Percentiles rank a stretch among this genome's conserved stretches.
Conservation (phyloP, 2,797 vertebrate genomes). For the Halcyon leucocephala region DNA sequence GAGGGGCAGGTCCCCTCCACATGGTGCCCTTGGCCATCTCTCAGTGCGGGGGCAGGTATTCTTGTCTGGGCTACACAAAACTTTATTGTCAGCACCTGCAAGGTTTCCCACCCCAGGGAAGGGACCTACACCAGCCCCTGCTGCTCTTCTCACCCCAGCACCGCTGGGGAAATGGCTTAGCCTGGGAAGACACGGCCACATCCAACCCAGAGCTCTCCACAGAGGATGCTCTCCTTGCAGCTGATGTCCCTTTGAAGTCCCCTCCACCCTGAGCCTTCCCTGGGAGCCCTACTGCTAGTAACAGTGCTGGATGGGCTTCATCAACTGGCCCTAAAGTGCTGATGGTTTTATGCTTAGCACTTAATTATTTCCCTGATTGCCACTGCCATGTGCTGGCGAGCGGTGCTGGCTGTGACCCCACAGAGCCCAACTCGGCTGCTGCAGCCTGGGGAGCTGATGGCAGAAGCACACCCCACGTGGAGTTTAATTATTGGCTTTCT, state of each 20-base stretch:
- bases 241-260: accelerated
- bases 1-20: background rate
- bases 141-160: background rate
- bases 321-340: background rate
- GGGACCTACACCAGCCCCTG: background rate
- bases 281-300: accelerated
- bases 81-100: background rate
- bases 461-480: constrained; percentile 41
- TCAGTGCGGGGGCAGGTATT: constrained; percentile 19
- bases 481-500: constrained; percentile 67
- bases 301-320: background rate
- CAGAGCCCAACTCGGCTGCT: background rate
- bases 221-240: background rate
- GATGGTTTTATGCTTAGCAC: constrained; percentile 2
- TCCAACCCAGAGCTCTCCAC: too few relatives aligned
- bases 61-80: background rate
- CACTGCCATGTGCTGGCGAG: background rate
- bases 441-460: constrained; percentile 25
- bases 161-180: accelerated
- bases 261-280: background rate
- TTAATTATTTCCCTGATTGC: background rate
- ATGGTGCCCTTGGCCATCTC: background rate
- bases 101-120: background rate
- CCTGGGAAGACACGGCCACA: accelerated
- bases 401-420: constrained; percentile 2